These are phyloP conservation scores for Ormyrus pomaceus DNA, from an alignment of 2,888 invertebrate genomes.

Conservation along the genomic window DNA sequence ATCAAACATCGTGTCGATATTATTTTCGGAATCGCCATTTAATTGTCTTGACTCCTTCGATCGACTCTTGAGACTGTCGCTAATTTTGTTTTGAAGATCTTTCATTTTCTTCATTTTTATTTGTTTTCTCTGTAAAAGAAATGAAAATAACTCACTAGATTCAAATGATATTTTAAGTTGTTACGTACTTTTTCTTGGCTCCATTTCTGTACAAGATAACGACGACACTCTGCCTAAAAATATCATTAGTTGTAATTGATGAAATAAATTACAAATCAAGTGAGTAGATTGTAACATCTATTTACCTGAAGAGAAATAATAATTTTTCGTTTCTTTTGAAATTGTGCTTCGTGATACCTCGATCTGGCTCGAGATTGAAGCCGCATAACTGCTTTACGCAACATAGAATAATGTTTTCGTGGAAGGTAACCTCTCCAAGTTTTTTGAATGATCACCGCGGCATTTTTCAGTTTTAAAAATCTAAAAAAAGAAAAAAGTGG, in stretches of 20 bases:
- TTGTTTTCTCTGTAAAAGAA: conserved; percentile 2
- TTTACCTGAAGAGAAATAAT: conserved; percentile 83
- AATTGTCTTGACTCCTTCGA: not conserved
- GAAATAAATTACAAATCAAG: not conserved
- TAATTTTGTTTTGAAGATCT: conserved; percentile 73
- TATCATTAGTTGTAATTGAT: not conserved
- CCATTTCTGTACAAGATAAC: conserved; percentile 82
- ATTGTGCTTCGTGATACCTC: conserved; percentile 84
- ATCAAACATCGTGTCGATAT: conserved; percentile 83
- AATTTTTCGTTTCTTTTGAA: conserved; percentile 82
- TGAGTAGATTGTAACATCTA: not conserved
- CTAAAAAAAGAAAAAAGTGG: conserved; percentile 62
- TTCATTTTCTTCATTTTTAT: conserved; percentile 77
- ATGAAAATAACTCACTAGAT: conserved; percentile 2
- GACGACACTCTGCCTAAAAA: conserved; percentile 82
- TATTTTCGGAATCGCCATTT: conserved; percentile 76
- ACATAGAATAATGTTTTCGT: conserved; percentile 82
- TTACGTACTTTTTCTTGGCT: conserved; percentile 76
- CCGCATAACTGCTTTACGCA: conserved; percentile 88
- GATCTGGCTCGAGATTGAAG: conserved; percentile 90
- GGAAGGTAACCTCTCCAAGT: conserved; percentile 87
- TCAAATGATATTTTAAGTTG: not conserved
- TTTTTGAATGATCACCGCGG: conserved; percentile 89
- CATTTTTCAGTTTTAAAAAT: conserved; percentile 83
- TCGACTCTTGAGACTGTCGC: conserved; percentile 64